Percentiles rank a stretch among this genome's conserved stretches.
Evolutionary conservation across 2,797 vertebrate species (phyloP).

Genomic region (Galagoides demidoff): DNA sequence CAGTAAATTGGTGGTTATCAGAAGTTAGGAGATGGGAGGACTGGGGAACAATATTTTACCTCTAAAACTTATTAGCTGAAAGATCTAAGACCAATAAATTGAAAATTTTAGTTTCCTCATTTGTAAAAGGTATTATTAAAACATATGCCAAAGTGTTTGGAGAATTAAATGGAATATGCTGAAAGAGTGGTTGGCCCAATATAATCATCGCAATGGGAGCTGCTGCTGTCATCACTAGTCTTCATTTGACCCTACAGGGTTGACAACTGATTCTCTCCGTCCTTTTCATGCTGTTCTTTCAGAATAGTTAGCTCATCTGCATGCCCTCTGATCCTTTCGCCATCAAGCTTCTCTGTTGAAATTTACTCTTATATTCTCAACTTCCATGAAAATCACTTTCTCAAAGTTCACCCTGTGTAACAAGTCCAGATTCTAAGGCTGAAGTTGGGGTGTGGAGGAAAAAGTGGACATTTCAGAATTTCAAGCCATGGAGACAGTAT

Average conservation of each 20-base stretch:
- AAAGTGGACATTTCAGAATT: not conserved
- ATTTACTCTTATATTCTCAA: not conserved
- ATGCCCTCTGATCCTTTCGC: not conserved
- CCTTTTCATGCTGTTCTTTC: not conserved
- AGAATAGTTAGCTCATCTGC: not conserved
- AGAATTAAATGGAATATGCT: not conserved
- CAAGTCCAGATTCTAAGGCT: not conserved
- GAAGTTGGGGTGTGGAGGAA: not conserved
- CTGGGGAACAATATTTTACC: not conserved
- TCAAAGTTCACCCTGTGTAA: not conserved
- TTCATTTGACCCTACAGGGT: not conserved
- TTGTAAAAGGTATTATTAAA: not conserved
- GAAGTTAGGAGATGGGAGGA: not conserved
- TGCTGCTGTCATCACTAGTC: not conserved
- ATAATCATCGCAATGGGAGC: not conserved
- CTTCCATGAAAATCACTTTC: not conserved
- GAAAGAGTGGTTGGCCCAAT: not conserved
- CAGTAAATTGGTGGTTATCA: not conserved
- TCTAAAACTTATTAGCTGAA: not conserved
- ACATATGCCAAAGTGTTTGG: not conserved
- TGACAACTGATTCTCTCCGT: not conserved
- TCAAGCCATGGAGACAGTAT: not conserved
- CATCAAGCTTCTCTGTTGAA: not conserved
- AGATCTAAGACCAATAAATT: slow-evolving; percentile 14
- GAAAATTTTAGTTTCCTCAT: not conserved